Conservation (phyloP, 2,888 invertebrate species). For the Salticus scenicus region DNA sequence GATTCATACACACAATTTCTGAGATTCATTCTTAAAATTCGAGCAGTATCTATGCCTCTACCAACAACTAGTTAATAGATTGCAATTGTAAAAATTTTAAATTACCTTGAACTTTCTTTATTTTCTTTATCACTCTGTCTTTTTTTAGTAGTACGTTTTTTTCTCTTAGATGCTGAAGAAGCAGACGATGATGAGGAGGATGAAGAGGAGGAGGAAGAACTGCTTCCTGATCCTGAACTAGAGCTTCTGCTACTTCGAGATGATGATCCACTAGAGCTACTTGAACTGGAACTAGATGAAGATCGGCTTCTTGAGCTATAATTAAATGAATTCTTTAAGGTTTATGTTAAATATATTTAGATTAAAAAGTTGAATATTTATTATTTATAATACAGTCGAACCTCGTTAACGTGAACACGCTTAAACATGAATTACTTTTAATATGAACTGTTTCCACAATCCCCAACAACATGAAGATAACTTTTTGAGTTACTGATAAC, state of each 20-base stretch:
- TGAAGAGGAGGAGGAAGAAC: constrained; percentile 80
- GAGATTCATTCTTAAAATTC: no score
- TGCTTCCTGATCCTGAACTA: constrained; percentile 19
- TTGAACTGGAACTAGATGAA: constrained; percentile 39
- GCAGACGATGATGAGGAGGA: constrained; percentile 80
- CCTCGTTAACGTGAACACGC: no score
- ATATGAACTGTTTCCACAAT: no score
- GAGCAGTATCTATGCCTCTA: no score
- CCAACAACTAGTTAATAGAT: no score
- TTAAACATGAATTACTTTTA: no score
- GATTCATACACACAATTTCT: no score
- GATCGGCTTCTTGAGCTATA: constrained; percentile 18
- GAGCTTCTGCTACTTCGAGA: constrained; percentile 21
- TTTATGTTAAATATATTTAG: background rate
- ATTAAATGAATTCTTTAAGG: background rate
- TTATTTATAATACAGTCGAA: no score
- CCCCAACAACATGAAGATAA: no score
- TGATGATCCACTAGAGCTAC: constrained; percentile 72
- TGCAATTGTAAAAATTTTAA: no score
- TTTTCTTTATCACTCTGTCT: constrained; percentile 70
- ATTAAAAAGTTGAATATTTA: no score
- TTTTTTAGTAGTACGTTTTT: constrained; percentile 59
- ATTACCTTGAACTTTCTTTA: constrained; percentile 65
- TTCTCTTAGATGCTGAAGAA: constrained; percentile 69
- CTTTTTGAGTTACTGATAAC: no score